These are phyloP conservation scores for Melanaphis sacchari DNA, from an alignment of 1,140 invertebrate genomes.

Conservation along the genomic window DNA sequence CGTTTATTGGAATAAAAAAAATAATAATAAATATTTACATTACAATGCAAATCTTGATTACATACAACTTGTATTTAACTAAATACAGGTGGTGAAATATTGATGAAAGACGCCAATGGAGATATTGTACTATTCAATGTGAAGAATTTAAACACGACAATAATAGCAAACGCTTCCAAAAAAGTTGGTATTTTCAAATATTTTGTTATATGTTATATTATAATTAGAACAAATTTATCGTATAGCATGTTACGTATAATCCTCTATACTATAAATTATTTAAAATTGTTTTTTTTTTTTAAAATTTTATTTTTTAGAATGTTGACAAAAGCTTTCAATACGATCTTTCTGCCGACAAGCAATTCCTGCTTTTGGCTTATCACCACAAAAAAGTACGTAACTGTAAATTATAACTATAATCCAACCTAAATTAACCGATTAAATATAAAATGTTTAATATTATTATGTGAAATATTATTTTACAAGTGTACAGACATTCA, in stretches of 20 bases:
- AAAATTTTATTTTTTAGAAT: slow-evolving; percentile 62
- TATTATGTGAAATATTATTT: background rate
- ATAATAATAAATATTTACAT: background rate
- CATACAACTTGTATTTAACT: slow-evolving; percentile 41
- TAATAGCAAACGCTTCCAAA: background rate
- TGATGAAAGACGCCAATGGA: slow-evolving; percentile 60
- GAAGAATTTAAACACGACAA: slow-evolving; percentile 46
- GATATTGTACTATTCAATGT: slow-evolving; percentile 59
- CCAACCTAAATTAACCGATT: background rate
- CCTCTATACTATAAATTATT: background rate
- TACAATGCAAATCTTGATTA: slow-evolving; percentile 26
- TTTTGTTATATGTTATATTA: slow-evolving; percentile 57
- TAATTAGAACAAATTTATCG: background rate
- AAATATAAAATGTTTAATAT: background rate
- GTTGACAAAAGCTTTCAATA: slow-evolving; percentile 65
- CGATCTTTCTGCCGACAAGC: slow-evolving; percentile 66
- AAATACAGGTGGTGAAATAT: slow-evolving; percentile 65
- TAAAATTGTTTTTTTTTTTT: background rate
- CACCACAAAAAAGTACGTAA: slow-evolving; percentile 66
- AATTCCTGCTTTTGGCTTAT: slow-evolving; percentile 66
- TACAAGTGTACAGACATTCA: slow-evolving; percentile 25
- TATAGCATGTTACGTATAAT: background rate
- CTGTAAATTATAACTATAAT: background rate
- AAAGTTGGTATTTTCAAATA: slow-evolving; percentile 34
- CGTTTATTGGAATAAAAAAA: background rate